These are phyloP conservation scores for Labeo catla DNA, from an alignment of 2,113 vertebrate genomes.

Conservation along the genomic window DNA sequence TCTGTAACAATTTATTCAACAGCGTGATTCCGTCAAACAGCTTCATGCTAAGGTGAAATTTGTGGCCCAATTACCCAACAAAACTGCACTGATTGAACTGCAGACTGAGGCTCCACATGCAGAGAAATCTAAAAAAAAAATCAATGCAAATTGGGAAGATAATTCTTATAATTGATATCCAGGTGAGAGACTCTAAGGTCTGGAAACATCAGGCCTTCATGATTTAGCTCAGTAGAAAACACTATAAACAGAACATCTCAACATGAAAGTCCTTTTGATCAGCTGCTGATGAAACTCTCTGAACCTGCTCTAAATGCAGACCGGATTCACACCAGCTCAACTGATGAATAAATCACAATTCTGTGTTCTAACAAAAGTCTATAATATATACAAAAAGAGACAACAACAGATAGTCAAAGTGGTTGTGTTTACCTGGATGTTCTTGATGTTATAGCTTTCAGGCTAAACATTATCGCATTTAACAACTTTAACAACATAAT, in stretches of 20 bases:
- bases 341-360: neutral
- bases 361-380: neutral
- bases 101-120: constrained; percentile 7
- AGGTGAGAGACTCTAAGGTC: neutral
- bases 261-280: neutral
- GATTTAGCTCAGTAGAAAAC: neutral
- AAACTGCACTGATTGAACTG: neutral
- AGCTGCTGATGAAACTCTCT: neutral
- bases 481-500: too few species aligned
- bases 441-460: neutral
- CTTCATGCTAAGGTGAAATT: neutral
- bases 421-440: neutral
- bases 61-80: neutral
- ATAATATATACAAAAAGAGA: neutral
- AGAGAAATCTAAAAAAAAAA: constrained; percentile 15
- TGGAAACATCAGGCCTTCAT: neutral
- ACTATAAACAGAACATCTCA: neutral
- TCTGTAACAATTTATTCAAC: neutral
- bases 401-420: neutral
- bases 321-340: neutral
- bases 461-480: neutral
- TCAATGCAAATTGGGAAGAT: neutral
- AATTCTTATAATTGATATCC: neutral
- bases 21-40: neutral
- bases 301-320: neutral